Base-by-base conservation (phyloP, 2,888 invertebrate species). In the Athripsodes cinereus region DNA sequence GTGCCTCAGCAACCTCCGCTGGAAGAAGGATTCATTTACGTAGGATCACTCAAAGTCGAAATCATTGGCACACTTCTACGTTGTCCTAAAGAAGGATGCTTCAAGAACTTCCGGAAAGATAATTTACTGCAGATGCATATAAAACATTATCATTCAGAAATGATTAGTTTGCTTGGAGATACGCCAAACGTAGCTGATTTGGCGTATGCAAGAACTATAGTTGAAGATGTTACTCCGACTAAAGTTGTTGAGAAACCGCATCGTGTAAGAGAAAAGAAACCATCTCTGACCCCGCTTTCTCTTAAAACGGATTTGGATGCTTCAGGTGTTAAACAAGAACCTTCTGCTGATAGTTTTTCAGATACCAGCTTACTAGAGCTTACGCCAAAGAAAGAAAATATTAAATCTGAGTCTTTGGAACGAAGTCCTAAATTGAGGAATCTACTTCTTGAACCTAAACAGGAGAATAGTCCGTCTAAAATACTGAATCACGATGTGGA, bases 61-160 rank as follows among this genome's bases (percentile, higher is more conserved):
- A 80, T 88, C 64, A 82, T 88, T 52, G 86, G 89, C 53, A 88
- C 80, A 62, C 69, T 83, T 1, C 77, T 83, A 19, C 79, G 82
- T 31, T 93, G 92, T 69, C 92, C 92, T 0, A 86, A 89, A 51
- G 86, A 88, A 61, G 87, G 86, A 1, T 96, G 96, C 69, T 84
- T 81, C 53, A 96, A 96, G 73, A 89, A 87, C 66, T 96, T 95
- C 70, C 82, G 96, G 3, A 94, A 94, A 69, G 92, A 94, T 69
- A 92, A 90, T 62, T 81, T 96, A 52, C 76, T 96, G 8, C 88
- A 90, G 74, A 95, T 94, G 85, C 96, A 96, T 70, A 88, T 96
- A 46, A 96, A 96, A 68, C 95, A 96, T 71, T 96, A 96, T 72
- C 96, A 96, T 73, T 84, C 86, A 1, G 90, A 92, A 64, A 81